Percentiles rank a stretch among this genome's conserved stretches.
These are phyloP conservation scores for Drosophila mimetica DNA, from an alignment of 2,888 invertebrate genomes.

Conservation along the genomic window DNA sequence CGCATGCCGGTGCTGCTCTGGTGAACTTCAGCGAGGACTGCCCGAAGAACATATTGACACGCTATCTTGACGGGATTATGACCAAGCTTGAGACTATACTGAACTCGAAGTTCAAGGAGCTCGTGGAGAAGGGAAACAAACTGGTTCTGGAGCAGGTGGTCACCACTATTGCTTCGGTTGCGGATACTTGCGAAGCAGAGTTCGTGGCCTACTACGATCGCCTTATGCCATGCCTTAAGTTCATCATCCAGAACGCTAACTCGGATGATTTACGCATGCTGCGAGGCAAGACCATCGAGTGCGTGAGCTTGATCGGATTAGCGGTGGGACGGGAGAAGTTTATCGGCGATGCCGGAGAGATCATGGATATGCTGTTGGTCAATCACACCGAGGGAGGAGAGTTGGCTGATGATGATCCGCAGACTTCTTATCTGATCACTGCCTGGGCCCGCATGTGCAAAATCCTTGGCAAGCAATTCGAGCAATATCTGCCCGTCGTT, in stretches of 20 bases:
- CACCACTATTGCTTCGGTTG: constrained; percentile 99
- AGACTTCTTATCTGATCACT: constrained; percentile 98
- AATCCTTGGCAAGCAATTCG: constrained; percentile 93
- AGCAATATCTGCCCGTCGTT: constrained; percentile 94
- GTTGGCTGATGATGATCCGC: constrained; percentile 97
- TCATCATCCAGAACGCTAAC: constrained; percentile 97
- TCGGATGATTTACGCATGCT: constrained; percentile 94
- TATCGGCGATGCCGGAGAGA: constrained; percentile 95
- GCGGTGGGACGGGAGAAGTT: constrained; percentile 94
- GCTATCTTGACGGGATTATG: constrained; percentile 96
- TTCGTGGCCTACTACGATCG: constrained; percentile 97
- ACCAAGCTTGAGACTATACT: constrained; percentile 94
- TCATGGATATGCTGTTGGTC: constrained; percentile 97
- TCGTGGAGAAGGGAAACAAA: constrained; percentile 97
- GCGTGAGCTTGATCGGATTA: constrained; percentile 97
- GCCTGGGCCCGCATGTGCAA: constrained; percentile 99
- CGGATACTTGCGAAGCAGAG: constrained; percentile 98
- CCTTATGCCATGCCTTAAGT: constrained; percentile 96
- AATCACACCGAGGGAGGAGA: constrained; percentile 92
- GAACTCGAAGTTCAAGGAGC: constrained; percentile 96
- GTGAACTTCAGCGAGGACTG: constrained; percentile 99
- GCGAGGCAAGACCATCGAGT: constrained; percentile 99
- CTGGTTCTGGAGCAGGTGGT: constrained; percentile 97
- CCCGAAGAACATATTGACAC: constrained; percentile 95
- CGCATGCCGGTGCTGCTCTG: constrained; percentile 95